Evolutionary conservation across 2,888 invertebrate genomes (phyloP), one percentile per base, ranked within the genome.

Genomic region (Nymphalis urticae): DNA sequence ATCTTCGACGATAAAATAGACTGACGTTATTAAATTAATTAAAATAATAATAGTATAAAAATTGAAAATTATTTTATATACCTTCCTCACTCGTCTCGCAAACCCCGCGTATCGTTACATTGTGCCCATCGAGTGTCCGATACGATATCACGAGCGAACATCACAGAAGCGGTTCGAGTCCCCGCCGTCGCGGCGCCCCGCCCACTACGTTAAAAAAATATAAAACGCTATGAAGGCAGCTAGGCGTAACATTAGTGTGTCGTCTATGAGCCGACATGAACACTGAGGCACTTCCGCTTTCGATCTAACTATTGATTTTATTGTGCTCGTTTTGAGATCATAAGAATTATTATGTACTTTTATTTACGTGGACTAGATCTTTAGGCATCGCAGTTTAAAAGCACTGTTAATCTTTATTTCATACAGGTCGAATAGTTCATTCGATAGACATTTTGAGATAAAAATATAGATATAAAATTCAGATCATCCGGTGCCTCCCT

Each of bases 161-260:
- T 88, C 90, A 88, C 91, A 90, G 86, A 89, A 90, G 90, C 90
- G 80, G 84, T 80, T 83, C 80, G 87, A 86, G 87, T 86, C 85
- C n/a, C n/a, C 81, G 80, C 83, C n/a, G 82, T 79, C 81, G 78
- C 83, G 80, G 80, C 82, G 81, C 81, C 78, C 76, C 81, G 75
- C 62, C 79, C 80, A 77, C 85, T 85, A 87, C 85, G 72, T 78
- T 86, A 89, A 87, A 89, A 90, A 89, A 82, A 89, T 91, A 90
- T 84, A 89, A 58, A 90, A 90, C 85, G 86, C 88, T 89, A 87
- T 84, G 85, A 82, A 90, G 87, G 88, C 90, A 85, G 84, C 86
- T 13, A 9, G 63, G 61, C 48, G 60, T 80, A 80, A 82, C 60
- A 84, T 82, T 84, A 86, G 64, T 72, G 75, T 75, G 68, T 85